Base-by-base conservation (phyloP, 2,888 invertebrate genomes). In the Parascotia fuliginaria region DNA sequence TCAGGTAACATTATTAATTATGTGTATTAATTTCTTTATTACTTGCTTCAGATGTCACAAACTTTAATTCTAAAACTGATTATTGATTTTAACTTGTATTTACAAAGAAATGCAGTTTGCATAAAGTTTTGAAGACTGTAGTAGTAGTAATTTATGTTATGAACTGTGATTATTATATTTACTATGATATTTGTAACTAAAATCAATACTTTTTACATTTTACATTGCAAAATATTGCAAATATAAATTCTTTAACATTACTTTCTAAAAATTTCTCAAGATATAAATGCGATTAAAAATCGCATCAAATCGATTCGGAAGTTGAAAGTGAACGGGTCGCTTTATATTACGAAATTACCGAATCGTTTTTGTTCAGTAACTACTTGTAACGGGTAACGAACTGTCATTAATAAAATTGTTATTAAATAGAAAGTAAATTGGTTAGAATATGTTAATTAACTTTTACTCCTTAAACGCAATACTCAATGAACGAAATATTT, bases 391-490 rank as follows among this genome's bases (percentile, higher is more conserved):
- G 14, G 46, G 47, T 63, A 54, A 34, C 19, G 9, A 50, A 48
- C 43, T 43, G 31, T 47, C 51, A 67, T 64, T 68, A 52, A 22
- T 55, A 37, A 24, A 24, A 24, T 24, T 24, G 36, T 48, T 50
- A 55, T 49, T 52, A 48, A 48, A 49, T 52, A 57, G 65, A 65
- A 65, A 65, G 68, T 63, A 9, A 2, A 12, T 43, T 31, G 38
- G 34, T 33, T 12, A 11, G 24, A 16, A 22, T 32, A 36, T 4
- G 22, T 22, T 22, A 7, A 22, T 22, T 5, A 7, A 22, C 22
- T 22, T 22, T 22, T 22, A 7, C 22, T 22, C 22, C 7, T n/a
- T n/a, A n/a, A n/a, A n/a, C n/a, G n/a, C n/a, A n/a, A n/a, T n/a
- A n/a, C n/a, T n/a, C n/a, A n/a, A n/a, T n/a, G n/a, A n/a, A n/a